A percentile compares a stretch with the other conserved stretches of the same genome.
Evolutionary conservation across 2,797 vertebrate genomes (phyloP).

Genomic region (Sebastes matsubarae): DNA sequence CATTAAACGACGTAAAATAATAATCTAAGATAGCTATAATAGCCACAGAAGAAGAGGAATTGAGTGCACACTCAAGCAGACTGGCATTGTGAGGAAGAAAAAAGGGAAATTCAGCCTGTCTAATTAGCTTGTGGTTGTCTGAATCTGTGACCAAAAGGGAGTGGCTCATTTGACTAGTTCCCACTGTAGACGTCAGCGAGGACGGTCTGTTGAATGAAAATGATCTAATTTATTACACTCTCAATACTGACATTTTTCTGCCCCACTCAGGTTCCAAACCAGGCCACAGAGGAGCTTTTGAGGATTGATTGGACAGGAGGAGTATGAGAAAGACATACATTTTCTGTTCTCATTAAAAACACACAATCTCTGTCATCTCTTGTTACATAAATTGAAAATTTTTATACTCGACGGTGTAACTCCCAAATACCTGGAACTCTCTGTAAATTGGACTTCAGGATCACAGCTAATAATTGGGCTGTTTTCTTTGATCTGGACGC

Average conservation of each 20-base stretch:
- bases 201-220: conserved; percentile 50
- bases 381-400: conserved; percentile 28
- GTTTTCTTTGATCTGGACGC: conserved; percentile 57
- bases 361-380: conserved; percentile 7
- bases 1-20: conserved; percentile 2
- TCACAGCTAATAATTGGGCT: conserved; percentile 37
- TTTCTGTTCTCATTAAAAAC: conserved; percentile 54
- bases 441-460: conserved; percentile 40
- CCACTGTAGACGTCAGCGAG: conserved; percentile 32
- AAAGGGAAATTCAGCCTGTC: conserved; percentile 32
- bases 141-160: conserved; percentile 55
- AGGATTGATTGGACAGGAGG: conserved; percentile 47
- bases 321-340: conserved; percentile 33
- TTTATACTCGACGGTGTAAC: conserved; percentile 14
- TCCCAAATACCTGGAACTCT: conserved; percentile 19
- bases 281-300: conserved; percentile 33
- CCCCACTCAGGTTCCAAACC: conserved; percentile 18
- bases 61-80: not conserved
- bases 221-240: conserved; percentile 58
- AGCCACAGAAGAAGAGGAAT: not conserved
- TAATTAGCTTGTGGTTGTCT: conserved; percentile 54
- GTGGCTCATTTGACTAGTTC: conserved; percentile 59
- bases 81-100: conserved; percentile 20
- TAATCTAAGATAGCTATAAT: not conserved
- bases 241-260: conserved; percentile 21